phyloP scores from a whole-genome alignment of 2,888 invertebrate species.

The Cremastinae sp. region DNA sequence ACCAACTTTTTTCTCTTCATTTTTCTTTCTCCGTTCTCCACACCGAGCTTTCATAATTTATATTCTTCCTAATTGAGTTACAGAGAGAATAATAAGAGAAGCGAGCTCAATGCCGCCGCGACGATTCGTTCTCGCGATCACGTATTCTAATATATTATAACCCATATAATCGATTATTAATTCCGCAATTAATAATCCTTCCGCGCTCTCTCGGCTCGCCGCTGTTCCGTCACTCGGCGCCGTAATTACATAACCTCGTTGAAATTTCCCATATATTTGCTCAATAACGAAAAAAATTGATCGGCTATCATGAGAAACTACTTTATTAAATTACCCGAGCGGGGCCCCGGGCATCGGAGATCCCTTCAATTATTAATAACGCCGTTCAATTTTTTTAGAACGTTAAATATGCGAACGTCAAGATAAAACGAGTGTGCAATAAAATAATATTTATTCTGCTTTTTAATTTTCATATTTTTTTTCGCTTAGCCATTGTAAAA shows the following conservation, averaged over 20 bases:
- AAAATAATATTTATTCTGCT: too few species aligned
- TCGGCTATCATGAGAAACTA: not conserved
- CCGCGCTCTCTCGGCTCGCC: slow-evolving; percentile 1
- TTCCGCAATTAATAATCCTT: slow-evolving; percentile 52
- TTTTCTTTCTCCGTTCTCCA: slow-evolving; percentile 21
- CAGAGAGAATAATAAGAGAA: slow-evolving; percentile 35
- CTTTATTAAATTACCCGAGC: slow-evolving; percentile 7
- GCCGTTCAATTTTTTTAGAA: not conserved
- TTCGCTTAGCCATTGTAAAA: not conserved
- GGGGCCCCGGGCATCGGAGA: not conserved
- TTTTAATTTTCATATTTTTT: not conserved
- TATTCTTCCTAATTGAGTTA: slow-evolving; percentile 63
- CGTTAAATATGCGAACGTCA: too few species aligned
- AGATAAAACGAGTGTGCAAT: too few species aligned
- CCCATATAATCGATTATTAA: slow-evolving; percentile 60
- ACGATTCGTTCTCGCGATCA: slow-evolving; percentile 47
- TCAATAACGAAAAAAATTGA: slow-evolving; percentile 29
- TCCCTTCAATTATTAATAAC: not conserved
- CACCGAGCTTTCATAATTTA: slow-evolving; percentile 51
- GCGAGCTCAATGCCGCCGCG: slow-evolving; percentile 45
- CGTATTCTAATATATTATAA: slow-evolving; percentile 32
- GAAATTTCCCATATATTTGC: slow-evolving; percentile 25
- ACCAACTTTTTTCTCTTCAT: slow-evolving; percentile 35
- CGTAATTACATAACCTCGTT: slow-evolving; percentile 44
- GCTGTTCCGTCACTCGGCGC: slow-evolving; percentile 14